Base-by-base conservation (phyloP, 2,113 vertebrate species). In the Cichladusa arquata region DNA sequence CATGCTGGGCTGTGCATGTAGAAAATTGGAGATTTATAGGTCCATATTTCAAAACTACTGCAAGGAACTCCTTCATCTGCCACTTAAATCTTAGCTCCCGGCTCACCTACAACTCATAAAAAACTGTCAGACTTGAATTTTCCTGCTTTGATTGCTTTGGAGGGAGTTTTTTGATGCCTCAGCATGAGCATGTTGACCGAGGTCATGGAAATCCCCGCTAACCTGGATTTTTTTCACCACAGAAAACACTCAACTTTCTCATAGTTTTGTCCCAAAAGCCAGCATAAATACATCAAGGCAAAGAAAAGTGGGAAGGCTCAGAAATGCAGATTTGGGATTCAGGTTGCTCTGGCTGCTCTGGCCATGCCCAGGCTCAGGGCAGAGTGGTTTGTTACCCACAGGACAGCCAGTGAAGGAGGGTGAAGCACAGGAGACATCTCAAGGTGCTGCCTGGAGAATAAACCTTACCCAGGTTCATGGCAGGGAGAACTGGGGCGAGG, bases 21-120 rank as follows among this genome's bases (percentile, higher is more conserved):
- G 73, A 65, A 85, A 85, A 90, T 5, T 45, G 45, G 25, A 62
- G 66, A 92, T 93, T 95, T 93, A 83, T 58, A 66, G 58, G 54
- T 47, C 72, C 38, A 13, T 81, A 88, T 90, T 92, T 95, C 91
- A 96, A 74, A 94, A 62, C 23, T 62, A 40, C 51, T 78, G 88
- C 81, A 82, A 92, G 19, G n/a, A 93, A 72, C 58, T 93, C n/a
- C 51, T 70, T 80, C 67, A 88, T 78, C 71, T 90, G 80, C 47
- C 47, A 45, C 56, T 93, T 94, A 58, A 94, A 90, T 83, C 82
- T 88, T 33, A 66, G 71, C 94, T 94, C 62, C 45, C 6, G 5
- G 61, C 71, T 90, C 50, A 73, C 62, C 62, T 58, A 29, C 25
- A 53, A 8, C 29, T 28, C 51, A 34, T 0, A 83, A 26, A 76